phyloP scores from a whole-genome alignment of 2,888 invertebrate species.

The Pycnomerus fuliginosus region DNA sequence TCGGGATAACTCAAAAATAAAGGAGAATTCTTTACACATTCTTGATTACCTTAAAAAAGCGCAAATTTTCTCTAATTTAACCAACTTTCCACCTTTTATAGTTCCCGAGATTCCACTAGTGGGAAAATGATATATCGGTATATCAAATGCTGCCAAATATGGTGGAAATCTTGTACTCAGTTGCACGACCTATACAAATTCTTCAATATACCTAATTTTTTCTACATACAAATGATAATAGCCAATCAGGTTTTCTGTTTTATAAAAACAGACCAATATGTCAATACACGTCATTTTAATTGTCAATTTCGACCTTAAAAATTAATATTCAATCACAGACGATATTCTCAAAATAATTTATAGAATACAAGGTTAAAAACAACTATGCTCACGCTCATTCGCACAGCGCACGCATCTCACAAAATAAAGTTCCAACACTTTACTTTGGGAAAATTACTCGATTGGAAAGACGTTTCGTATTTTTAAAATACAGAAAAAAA shows the following conservation, averaged over 20 bases:
- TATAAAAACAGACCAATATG: slow-evolving; percentile 17
- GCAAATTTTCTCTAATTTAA: no score
- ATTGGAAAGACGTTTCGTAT: slow-evolving; percentile 37
- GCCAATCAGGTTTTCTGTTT: slow-evolving; percentile 19
- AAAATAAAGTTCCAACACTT: slow-evolving; percentile 15
- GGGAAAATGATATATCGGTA: no score
- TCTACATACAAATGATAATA: slow-evolving; percentile 19
- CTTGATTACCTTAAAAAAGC: no score
- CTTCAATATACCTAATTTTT: slow-evolving; percentile 15
- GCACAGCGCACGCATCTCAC: not conserved
- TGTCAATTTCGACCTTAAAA: not conserved
- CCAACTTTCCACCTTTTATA: no score
- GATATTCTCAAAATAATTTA: slow-evolving; percentile 55
- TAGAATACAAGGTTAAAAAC: slow-evolving; percentile 33
- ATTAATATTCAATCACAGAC: slow-evolving; percentile 51
- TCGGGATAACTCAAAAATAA: no score
- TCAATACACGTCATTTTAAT: not conserved
- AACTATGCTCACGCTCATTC: not conserved
- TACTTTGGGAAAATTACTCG: slow-evolving; percentile 21
- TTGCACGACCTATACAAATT: no score
- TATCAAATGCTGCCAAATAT: no score
- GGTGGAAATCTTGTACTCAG: no score
- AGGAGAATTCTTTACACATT: no score
- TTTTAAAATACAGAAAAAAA: slow-evolving; percentile 31
- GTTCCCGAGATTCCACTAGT: no score